Evolutionary conservation across 2,888 invertebrate species (phyloP), one percentile per base, ranked within the genome.

Genomic region (Hedya salicella): DNA sequence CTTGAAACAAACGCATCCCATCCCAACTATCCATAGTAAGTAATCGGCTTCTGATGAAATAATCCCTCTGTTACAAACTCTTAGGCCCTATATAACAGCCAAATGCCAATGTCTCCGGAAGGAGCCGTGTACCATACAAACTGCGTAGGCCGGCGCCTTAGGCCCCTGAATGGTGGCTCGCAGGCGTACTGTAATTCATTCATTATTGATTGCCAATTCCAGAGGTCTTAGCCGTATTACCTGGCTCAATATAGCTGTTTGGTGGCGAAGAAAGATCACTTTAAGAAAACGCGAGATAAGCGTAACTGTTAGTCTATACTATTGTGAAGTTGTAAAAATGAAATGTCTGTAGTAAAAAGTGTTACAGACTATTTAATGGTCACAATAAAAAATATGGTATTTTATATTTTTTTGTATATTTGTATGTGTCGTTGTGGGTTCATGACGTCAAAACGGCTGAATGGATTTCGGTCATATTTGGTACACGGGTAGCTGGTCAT

Each of bases 201-300:
- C 66, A 61, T 66, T 66, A 66, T 66, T 66, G 66, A 66, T 66
- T 66, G 66, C 48, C 66, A 61, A 66, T 66, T 66, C 42, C 40
- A 48, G 21, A 66, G 66, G 66, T 61, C 66, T 66, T 65, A 60
- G 52, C 52, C 52, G 59, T 53, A 65, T 65, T 65, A 65, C 64
- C 64, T 59, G 44, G 39, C 14, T 40, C 16, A 0, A 54, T 59
- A 13, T 16, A 60, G 59, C 52, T 14, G 5, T 14, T 13, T 9
- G 5, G 5, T 14, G 1, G 0, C 1, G 17, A 17, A 53, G 59
- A 17, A 13, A 48, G 52, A 40, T 52, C 46, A 60, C 30, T 42
- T 4, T 3, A 14, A 30, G 25, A 25, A 21, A 19, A 3, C 25
- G 25, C 25, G 6, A n/a, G n/a, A n/a, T n/a, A n/a, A n/a, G n/a